phyloP scores from a whole-genome alignment of 2,113 vertebrate species.

The Chaenocephalus aceratus region DNA sequence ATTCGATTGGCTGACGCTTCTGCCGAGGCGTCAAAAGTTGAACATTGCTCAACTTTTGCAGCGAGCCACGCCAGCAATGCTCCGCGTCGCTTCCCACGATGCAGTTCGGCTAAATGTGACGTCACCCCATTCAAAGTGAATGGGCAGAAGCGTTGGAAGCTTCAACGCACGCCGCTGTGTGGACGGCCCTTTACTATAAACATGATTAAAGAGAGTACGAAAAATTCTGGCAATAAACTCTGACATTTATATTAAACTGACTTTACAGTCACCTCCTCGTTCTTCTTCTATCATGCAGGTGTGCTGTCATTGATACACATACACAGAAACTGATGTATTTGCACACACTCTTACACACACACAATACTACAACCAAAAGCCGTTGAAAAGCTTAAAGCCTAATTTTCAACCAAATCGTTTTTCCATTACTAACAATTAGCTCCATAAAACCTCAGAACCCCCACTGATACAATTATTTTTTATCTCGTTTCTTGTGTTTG shows the following conservation, averaged over 20 bases:
- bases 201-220: slow-evolving; percentile 63
- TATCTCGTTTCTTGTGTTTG: too few species aligned
- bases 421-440: not conserved
- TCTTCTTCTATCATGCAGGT: slow-evolving; percentile 7
- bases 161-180: too few species aligned
- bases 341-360: not conserved
- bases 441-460: not conserved
- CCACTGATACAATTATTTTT: too few species aligned
- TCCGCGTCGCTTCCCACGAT: too few species aligned
- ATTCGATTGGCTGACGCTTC: too few species aligned
- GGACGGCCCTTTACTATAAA: too few species aligned
- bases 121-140: too few species aligned
- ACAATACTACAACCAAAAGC: not conserved
- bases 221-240: slow-evolving; percentile 47
- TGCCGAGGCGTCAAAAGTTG: too few species aligned
- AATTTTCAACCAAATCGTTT: not conserved
- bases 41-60: too few species aligned
- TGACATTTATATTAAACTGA: slow-evolving; percentile 59
- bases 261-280: slow-evolving; percentile 26
- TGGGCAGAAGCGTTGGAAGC: too few species aligned
- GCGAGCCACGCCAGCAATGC: too few species aligned
- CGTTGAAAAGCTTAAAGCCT: not conserved
- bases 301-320: slow-evolving; percentile 24
- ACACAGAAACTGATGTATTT: not conserved
- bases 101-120: too few species aligned